Percentiles rank a stretch among this genome's conserved stretches.
phyloP scores from a whole-genome alignment of 2,888 invertebrate species.

The Meliscaeva auricollis region DNA sequence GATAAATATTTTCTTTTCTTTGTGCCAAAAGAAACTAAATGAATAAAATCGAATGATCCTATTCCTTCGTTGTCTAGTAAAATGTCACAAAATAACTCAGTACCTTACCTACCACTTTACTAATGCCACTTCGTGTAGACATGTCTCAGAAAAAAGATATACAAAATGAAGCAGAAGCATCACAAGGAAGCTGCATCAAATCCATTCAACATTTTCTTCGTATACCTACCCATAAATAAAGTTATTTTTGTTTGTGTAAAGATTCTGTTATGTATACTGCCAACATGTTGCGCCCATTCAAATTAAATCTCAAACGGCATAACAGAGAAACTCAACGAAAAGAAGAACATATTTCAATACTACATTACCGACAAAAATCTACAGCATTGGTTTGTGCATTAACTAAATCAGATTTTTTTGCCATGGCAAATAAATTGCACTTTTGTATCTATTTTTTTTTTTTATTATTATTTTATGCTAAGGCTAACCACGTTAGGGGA shows the following conservation, averaged over 20 bases:
- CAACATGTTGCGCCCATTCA: constrained; percentile 16
- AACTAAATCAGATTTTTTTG: constrained; percentile 54
- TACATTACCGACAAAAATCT: constrained; percentile 1
- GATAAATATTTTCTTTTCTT: no score
- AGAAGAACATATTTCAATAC: neutral
- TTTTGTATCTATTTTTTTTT: neutral
- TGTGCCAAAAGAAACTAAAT: no score
- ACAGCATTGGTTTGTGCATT: constrained; percentile 36
- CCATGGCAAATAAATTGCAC: neutral
- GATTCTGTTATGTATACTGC: neutral
- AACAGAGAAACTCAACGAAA: constrained; percentile 59
- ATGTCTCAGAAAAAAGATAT: no score
- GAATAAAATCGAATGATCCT: no score
- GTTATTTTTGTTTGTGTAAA: neutral
- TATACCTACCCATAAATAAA: no score
- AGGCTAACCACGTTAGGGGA: neutral
- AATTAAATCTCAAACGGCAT: constrained; percentile 5
- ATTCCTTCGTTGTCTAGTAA: no score
- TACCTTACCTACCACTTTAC: no score
- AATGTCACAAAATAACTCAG: no score
- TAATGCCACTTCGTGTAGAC: no score
- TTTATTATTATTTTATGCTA: neutral
- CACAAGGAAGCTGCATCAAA: neutral
- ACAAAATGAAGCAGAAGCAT: no score
- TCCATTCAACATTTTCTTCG: neutral